Base-by-base conservation (phyloP, 1,140 invertebrate genomes). In the Musca domestica region DNA sequence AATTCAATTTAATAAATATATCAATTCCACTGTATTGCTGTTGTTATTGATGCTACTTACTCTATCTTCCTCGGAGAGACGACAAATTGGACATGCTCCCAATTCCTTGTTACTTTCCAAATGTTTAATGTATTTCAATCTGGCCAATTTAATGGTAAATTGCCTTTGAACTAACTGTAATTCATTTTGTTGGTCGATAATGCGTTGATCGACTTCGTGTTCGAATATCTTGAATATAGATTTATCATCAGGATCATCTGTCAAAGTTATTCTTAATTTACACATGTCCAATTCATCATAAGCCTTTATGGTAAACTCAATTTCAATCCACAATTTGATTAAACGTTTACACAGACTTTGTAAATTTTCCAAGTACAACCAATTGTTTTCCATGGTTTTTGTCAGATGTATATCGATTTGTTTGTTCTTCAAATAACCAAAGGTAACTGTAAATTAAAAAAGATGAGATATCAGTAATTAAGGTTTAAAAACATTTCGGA, bases 261-360 rank as follows among this genome's bases (percentile, higher is more conserved):
- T 75, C 1, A 80, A 61, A 1, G 70, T 52, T 68, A 93, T 80
- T 47, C 90, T 78, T 48, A 88, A 86, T 70, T 89, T 91, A 22
- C 90, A 90, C 87, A 93, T 92, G 70, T 86, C 85, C 25, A 93
- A 74, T 82, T 94, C 92, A 82, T 93, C 92, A 51, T 87, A 83
- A 9, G 87, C 86, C 30, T 81, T 81, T 2, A 81, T 72, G 17
- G 78, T 73, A 64, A 74, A 80, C 51, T 82, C 80, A 25, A 74
- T 72, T 67, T 82, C 80, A 34, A 81, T 80, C 80, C 80, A 82
- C 49, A 73, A 74, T 25, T 81, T 80, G 1, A 73, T 72, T n/a
- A 74, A 71, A 15, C 70, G 51, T 77, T 87, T 90, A 73, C 89
- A 92, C 79, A 92, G 87, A 74, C 88, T 88, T 73, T 91, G 91